Percentiles rank a stretch among this genome's conserved stretches.
Evolutionary conservation across 2,888 invertebrate genomes (phyloP).

Genomic region (Caenorhabditis sinica): DNA sequence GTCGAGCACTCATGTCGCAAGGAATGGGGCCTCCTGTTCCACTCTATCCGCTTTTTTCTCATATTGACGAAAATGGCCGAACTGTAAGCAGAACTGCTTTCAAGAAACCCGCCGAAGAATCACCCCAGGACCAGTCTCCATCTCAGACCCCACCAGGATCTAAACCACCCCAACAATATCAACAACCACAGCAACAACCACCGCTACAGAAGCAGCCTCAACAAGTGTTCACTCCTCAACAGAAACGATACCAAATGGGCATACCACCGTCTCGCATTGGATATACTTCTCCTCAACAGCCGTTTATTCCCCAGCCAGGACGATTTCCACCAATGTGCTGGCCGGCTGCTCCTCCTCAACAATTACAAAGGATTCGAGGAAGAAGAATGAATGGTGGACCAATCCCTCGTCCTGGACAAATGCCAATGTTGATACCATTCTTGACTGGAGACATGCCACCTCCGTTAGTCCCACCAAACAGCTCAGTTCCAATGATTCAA

Average conservation of each 20-base stretch:
- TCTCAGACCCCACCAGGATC: constrained; percentile 4
- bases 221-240: constrained; percentile 9
- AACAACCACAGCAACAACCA: constrained; percentile 6
- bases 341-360: constrained; percentile 2
- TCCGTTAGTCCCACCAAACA: background rate
- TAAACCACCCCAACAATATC: background rate
- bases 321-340: background rate
- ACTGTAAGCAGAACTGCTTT: constrained; percentile 1
- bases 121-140: background rate
- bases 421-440: constrained; percentile 39
- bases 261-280: constrained; percentile 39
- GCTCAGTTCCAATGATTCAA: constrained; percentile 20
- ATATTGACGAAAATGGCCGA: constrained; percentile 4
- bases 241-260: constrained; percentile 58
- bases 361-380: constrained; percentile 19
- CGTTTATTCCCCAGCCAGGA: constrained; percentile 2
- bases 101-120: background rate
- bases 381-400: background rate
- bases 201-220: constrained; percentile 8
- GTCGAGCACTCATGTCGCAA: constrained; percentile 2
- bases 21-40: background rate
- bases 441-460: constrained; percentile 25
- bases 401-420: background rate
- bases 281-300: constrained; percentile 20
- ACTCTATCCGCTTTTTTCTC: background rate